phyloP scores from a whole-genome alignment of 1,140 invertebrate species.

The Cotesia vestalis region DNA sequence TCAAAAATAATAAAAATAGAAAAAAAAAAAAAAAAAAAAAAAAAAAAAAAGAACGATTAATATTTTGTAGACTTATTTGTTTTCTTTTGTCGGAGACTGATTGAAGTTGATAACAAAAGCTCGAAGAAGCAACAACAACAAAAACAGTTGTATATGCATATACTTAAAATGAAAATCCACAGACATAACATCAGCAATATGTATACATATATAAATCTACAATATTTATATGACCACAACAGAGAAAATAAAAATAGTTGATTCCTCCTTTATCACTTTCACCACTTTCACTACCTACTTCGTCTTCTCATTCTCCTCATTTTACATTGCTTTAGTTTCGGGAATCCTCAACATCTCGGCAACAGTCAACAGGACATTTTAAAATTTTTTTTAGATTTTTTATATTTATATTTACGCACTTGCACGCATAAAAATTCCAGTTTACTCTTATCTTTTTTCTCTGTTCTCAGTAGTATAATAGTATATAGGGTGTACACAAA shows the following conservation, averaged over 20 bases:
- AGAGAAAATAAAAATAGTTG: constrained; percentile 29
- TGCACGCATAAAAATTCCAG: constrained; percentile 35
- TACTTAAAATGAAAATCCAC: no score
- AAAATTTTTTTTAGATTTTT: no score
- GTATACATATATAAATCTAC: neutral
- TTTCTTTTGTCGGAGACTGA: constrained; percentile 6
- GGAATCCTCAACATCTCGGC: constrained; percentile 40
- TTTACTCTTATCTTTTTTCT: no score
- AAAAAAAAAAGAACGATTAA: neutral
- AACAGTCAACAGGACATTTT: constrained; percentile 29
- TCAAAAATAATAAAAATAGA: no score
- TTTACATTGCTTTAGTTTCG: constrained; percentile 39
- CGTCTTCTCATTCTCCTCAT: constrained; percentile 35
- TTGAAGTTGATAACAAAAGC: constrained; percentile 16
- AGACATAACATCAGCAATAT: constrained; percentile 1
- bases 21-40: neutral
- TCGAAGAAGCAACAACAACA: neutral
- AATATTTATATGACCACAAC: constrained; percentile 4
- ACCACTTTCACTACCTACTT: neutral
- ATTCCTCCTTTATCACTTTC: neutral
- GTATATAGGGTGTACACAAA: constrained; percentile 22
- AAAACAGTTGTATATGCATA: no score
- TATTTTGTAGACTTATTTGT: neutral
- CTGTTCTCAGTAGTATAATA: neutral
- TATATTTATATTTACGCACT: constrained; percentile 47